Evolutionary conservation across 2,888 invertebrate genomes (phyloP), one percentile per base, ranked within the genome.

Genomic region (Lasius fuliginosus): DNA sequence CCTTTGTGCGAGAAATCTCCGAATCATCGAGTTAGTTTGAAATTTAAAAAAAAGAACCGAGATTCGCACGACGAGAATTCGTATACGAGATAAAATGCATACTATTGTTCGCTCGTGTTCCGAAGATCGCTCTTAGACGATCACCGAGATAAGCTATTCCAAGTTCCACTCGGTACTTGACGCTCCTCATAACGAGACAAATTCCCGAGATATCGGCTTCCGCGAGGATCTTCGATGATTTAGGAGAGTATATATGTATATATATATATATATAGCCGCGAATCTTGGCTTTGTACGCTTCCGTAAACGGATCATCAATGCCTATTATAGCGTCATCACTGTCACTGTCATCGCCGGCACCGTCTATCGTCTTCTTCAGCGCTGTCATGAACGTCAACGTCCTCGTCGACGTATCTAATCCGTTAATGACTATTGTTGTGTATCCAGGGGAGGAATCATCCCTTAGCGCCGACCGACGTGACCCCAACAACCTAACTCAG

Each of bases 371-470:
- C 86, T 85, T 88, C 90, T 86, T 89, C 88, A 74, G 83, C 71
- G 69, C 85, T 56, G 68, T 75, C 85, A 74, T 42, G 53, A n/a
- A 60, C 76, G 76, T 84, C 88, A 64, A 75, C 74, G 85, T 86
- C 89, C 56, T 83, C 86, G 46, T 71, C 83, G 85, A 87, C 89
- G 88, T 89, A 91, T 87, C 91, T 90, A 88, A 92, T 91, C 90
- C 92, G 91, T 93, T 94, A 94, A 94, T 94, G 93, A 94, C 93
- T 90, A 94, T 94, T 94, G 94, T 94, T 94, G 92, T 90, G 91
- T 87, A 92, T 91, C 89, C 90, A 87, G 85, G 90, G 62, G 86
- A 64, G 85, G 88, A 92, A 93, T 94, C 91, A 93, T 93, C 93
- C 91, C 89, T 88, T 71, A 58, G 87, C 77, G 87, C 75, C 73